Percentiles rank a stretch among this genome's conserved stretches.
Conservation (phyloP, 2,888 invertebrate genomes). For the Tortrix viridana region DNA sequence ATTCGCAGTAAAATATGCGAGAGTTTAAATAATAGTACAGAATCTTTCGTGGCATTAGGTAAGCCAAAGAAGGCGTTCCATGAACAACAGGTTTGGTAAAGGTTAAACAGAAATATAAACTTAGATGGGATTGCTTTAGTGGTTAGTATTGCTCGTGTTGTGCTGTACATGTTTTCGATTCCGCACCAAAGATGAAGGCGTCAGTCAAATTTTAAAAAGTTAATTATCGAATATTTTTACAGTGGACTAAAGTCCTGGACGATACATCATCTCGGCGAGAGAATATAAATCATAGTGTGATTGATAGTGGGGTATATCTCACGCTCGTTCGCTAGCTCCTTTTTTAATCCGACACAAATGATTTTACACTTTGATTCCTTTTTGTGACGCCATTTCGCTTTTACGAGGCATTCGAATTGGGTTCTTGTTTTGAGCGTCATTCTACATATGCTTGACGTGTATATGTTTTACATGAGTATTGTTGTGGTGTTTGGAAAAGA, state of each 20-base stretch:
- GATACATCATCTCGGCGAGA: slow-evolving; percentile 77
- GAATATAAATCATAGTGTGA: slow-evolving; percentile 81
- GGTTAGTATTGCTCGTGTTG: slow-evolving; percentile 40
- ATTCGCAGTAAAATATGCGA: slow-evolving; percentile 50
- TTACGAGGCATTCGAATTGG: slow-evolving; percentile 59
- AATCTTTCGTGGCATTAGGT: slow-evolving; percentile 59
- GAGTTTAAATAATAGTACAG: slow-evolving; percentile 55
- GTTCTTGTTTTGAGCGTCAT: slow-evolving; percentile 41
- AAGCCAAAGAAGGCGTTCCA: slow-evolving; percentile 50
- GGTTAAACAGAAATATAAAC: slow-evolving; percentile 5
- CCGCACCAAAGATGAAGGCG: slow-evolving; percentile 67
- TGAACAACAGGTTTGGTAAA: slow-evolving; percentile 52
- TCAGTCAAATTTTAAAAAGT: slow-evolving; percentile 82
- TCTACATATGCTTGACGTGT: slow-evolving; percentile 2
- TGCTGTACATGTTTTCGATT: slow-evolving; percentile 42
- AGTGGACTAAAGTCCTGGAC: slow-evolving; percentile 58
- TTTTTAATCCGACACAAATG: slow-evolving; percentile 82
- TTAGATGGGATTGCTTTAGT: slow-evolving; percentile 25
- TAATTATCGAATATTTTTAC: slow-evolving; percentile 81
- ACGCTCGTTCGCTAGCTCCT: slow-evolving; percentile 78
- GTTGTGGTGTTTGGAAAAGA: no score
- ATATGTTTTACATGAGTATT: not conserved
- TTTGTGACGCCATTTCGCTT: slow-evolving; percentile 73
- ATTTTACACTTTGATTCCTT: slow-evolving; percentile 80
- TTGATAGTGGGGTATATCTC: slow-evolving; percentile 81